Evolutionary conservation across 2,113 vertebrate species (phyloP), one percentile per base, ranked within the genome.

Genomic region (Empidonax traillii): DNA sequence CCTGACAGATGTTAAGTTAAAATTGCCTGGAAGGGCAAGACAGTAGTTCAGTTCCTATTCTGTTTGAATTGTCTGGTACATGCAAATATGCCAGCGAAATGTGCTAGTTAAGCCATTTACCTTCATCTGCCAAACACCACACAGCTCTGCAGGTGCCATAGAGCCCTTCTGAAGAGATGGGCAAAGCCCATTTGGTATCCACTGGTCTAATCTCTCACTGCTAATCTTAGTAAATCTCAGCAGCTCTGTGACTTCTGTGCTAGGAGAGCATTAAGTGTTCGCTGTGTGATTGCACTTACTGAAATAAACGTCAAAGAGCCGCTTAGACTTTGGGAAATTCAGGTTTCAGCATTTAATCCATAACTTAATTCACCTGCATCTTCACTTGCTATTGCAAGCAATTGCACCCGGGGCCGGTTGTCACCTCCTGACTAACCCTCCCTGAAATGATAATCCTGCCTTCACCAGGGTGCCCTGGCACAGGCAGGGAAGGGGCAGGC

Each of bases 151-250:
- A 46, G 82, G 69, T 91, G 61, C 77, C 79, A 59, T 9, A 65
- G 55, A 77, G 28, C 72, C 61, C 67, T 89, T 87, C 61, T 71
- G 83, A 84, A 87, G 67, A 81, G 43, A 81, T 10, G 9, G 30
- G 47, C 78, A 95, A 93, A 96, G 62, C 66, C 83, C 62, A 78
- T 89, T 96, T 77, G 53, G 62, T 80, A 93, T 78, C 78, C 61
- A 43, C 59, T 39, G 27, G 78, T 91, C 87, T 97, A 97, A 97
- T 95, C 91, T 92, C 83, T 53, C 53, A 59, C n/a, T 88, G 92
- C 96, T 97, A 97, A 97, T 97, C 96, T 96, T 95, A 97, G 92
- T 95, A 96, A 96, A 96, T 92, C 96, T 74, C 77, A 91, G 62
- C 46, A 51, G 81, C 75, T 76, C 68, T 28, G 35, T 28, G 62